Percentiles rank a stretch among this genome's conserved stretches.
Evolutionary conservation across 2,888 invertebrate species (phyloP).

Genomic region (Alloscopus bannaensis): DNA sequence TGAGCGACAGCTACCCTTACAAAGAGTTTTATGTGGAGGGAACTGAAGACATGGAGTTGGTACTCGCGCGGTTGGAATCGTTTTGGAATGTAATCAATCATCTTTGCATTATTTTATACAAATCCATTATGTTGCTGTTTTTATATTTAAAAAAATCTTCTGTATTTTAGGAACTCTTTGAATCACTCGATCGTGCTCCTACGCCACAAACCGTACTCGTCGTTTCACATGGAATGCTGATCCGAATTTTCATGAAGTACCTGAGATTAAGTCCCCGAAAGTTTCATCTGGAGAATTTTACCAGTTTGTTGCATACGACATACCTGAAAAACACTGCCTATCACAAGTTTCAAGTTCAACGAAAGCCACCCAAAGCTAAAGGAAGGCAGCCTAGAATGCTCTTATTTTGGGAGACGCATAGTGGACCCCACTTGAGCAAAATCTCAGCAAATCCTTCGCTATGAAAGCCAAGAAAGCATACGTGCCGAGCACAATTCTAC

Average conservation of each 20-base stretch:
- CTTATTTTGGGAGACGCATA: slow-evolving; percentile 42
- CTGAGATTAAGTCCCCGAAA: slow-evolving; percentile 26
- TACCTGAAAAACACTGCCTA: slow-evolving; percentile 49
- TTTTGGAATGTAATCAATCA: slow-evolving; percentile 35
- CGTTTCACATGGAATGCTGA: slow-evolving; percentile 48
- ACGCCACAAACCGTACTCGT: slow-evolving; percentile 41
- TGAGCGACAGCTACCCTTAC: slow-evolving; percentile 37
- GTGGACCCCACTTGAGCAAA: slow-evolving; percentile 40
- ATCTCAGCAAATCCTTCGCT: no score
- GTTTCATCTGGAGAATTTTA: slow-evolving; percentile 39
- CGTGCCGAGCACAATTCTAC: no score
- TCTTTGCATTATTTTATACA: no score
- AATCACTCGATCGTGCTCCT: slow-evolving; percentile 30
- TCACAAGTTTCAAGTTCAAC: slow-evolving; percentile 48
- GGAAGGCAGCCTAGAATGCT: slow-evolving; percentile 26
- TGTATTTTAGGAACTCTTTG: slow-evolving; percentile 25
- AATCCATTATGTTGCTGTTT: no score
- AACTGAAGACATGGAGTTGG: slow-evolving; percentile 41
- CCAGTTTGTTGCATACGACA: slow-evolving; percentile 35
- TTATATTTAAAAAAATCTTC: no score
- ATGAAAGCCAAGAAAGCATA: background rate
- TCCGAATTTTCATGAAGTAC: slow-evolving; percentile 52
- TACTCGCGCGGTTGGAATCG: slow-evolving; percentile 33
- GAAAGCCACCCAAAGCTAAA: slow-evolving; percentile 18
- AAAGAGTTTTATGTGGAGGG: slow-evolving; percentile 51